These are phyloP conservation scores for Pachycephus smyrnensis DNA, from an alignment of 2,888 invertebrate species.

Conservation along the genomic window DNA sequence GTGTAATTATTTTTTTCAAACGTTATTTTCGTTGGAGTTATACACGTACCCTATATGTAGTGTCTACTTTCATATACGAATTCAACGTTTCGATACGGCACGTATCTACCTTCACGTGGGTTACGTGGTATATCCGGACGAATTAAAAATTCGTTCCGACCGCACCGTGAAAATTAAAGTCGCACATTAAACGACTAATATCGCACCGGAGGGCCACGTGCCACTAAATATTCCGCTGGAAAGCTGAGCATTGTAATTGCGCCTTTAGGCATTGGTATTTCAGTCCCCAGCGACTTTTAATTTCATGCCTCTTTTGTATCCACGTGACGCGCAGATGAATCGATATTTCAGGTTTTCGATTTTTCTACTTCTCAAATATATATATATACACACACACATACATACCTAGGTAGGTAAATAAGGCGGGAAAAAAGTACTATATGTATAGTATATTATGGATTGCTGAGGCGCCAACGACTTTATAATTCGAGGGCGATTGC, in stretches of 20 bases:
- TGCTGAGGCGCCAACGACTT: slow-evolving; percentile 15
- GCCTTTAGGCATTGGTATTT: background rate
- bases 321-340: background rate
- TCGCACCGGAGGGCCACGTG: background rate
- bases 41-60: background rate
- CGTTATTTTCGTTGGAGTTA: background rate
- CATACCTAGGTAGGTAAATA: background rate
- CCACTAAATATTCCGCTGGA: background rate
- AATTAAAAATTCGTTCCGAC: background rate
- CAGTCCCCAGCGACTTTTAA: background rate
- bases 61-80: background rate
- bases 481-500: slow-evolving; percentile 24
- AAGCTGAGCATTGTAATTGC: background rate
- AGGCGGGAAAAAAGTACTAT: background rate
- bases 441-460: slow-evolving; percentile 5
- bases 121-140: background rate
- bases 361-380: background rate
- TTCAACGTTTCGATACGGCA: background rate
- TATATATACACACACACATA: background rate
- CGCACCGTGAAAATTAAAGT: background rate
- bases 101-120: background rate
- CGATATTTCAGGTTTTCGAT: background rate
- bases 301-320: background rate
- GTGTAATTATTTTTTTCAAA: background rate
- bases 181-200: background rate